phyloP scores from a whole-genome alignment of 2,888 invertebrate species.

The Lasioglossum oenotherae region DNA sequence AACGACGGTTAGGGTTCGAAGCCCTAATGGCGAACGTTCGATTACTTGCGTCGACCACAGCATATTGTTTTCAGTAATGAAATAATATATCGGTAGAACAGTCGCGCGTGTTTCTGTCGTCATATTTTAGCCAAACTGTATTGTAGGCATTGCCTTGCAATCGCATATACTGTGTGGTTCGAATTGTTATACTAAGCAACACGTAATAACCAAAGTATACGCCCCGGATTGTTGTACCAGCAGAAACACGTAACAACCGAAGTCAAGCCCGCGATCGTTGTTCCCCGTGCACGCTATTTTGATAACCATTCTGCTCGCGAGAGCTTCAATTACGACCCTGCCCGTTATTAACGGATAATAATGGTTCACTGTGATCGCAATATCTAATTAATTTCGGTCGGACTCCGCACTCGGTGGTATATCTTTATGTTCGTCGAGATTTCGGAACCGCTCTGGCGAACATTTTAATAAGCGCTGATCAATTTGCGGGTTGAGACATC shows the following conservation, averaged over 20 bases:
- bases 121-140: constrained; percentile 21
- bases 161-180: not conserved
- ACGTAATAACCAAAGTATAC: constrained; percentile 15
- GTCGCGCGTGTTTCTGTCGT: not conserved
- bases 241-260: constrained; percentile 31
- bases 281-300: constrained; percentile 25
- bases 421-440: not conserved
- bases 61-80: not conserved
- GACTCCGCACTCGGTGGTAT: not conserved
- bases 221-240: constrained; percentile 19
- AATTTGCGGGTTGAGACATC: not conserved
- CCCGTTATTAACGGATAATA: constrained; percentile 35
- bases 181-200: constrained; percentile 16
- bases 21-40: not conserved
- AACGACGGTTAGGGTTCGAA: too few relatives aligned
- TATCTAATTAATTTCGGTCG: constrained; percentile 21
- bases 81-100: not conserved
- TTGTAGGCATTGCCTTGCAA: constrained; percentile 19
- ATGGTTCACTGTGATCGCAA: not conserved
- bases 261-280: constrained; percentile 35
- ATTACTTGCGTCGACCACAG: not conserved
- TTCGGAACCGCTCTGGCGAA: not conserved
- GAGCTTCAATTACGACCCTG: constrained; percentile 4
- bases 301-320: constrained; percentile 31
- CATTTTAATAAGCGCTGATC: not conserved